These are phyloP conservation scores for Ostrea denselamellosa DNA, from an alignment of 1,140 invertebrate species.

Conservation along the genomic window DNA sequence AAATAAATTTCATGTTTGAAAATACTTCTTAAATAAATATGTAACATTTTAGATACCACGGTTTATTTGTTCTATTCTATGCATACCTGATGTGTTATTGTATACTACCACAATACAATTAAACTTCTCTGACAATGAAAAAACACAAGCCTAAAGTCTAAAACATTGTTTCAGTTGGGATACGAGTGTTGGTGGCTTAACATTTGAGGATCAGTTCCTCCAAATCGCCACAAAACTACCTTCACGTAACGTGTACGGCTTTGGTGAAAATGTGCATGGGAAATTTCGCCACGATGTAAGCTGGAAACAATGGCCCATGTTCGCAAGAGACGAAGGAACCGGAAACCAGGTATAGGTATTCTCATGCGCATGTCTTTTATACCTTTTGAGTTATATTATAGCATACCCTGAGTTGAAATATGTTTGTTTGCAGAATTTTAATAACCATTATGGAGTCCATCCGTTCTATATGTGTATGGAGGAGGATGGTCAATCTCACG, in stretches of 20 bases:
- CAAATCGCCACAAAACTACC: constrained; percentile 88
- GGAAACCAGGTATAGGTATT: constrained; percentile 48
- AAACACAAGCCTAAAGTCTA: too few species aligned
- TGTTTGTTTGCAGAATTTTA: constrained; percentile 58
- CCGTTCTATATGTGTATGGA: constrained; percentile 82
- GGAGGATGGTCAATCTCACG: constrained; percentile 78
- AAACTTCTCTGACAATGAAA: too few species aligned
- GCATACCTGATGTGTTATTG: too few species aligned
- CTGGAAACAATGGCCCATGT: constrained; percentile 77
- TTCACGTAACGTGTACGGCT: constrained; percentile 88
- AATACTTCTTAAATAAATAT: too few species aligned
- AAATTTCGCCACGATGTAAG: constrained; percentile 73
- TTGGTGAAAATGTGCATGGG: constrained; percentile 85
- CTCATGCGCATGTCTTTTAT: not conserved
- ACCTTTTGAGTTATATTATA: too few species aligned
- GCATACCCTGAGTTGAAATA: too few species aligned
- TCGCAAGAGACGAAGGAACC: constrained; percentile 79
- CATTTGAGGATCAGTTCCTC: constrained; percentile 90
- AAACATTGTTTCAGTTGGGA: constrained; percentile 81
- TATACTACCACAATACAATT: too few species aligned
- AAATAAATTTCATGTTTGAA: too few species aligned
- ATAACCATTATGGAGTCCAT: constrained; percentile 81
- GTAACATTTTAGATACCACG: too few species aligned
- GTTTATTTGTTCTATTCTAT: too few species aligned
- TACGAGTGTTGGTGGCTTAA: constrained; percentile 85